These are phyloP conservation scores for Aspidoscelis tigris DNA, from an alignment of 2,113 vertebrate species.

Conservation along the genomic window DNA sequence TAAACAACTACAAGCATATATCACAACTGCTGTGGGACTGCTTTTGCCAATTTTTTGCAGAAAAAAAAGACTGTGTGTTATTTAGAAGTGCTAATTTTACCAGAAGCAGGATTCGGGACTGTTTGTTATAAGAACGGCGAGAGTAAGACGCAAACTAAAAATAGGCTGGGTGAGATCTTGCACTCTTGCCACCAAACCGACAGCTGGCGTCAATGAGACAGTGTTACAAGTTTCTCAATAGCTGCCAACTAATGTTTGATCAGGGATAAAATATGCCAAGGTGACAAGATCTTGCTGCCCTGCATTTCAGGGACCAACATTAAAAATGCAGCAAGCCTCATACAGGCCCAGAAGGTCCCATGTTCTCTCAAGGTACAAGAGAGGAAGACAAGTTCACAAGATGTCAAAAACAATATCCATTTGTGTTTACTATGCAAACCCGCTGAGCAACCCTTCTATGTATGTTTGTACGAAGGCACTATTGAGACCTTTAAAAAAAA, in stretches of 20 bases:
- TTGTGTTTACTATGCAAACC: conserved; percentile 82
- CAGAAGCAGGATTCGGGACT: conserved; percentile 8
- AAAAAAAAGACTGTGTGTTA: neutral
- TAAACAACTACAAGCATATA: neutral
- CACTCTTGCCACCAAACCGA: conserved; percentile 75
- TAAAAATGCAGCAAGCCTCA: conserved; percentile 88
- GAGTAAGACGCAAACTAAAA: conserved; percentile 29
- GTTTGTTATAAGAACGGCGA: neutral
- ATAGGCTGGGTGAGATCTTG: conserved; percentile 77
- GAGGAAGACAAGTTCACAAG: conserved; percentile 86
- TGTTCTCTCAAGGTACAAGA: conserved; percentile 82
- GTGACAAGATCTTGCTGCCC: conserved; percentile 90
- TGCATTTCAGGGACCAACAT: conserved; percentile 88
- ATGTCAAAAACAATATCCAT: conserved; percentile 88
- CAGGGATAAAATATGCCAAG: conserved; percentile 93
- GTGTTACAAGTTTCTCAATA: conserved; percentile 85
- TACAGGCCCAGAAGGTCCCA: conserved; percentile 82
- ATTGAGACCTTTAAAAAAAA: conserved; percentile 63
- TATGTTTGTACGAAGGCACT: conserved; percentile 74
- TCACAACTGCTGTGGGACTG: neutral
- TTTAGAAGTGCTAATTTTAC: neutral
- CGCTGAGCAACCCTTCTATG: conserved; percentile 72
- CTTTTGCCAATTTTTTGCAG: neutral
- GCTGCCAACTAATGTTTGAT: conserved; percentile 92
- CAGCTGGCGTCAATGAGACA: conserved; percentile 82